Percentiles rank a stretch among this genome's conserved stretches.
Evolutionary conservation across 1,140 invertebrate genomes (phyloP).

Genomic region (Cherax destructor): DNA sequence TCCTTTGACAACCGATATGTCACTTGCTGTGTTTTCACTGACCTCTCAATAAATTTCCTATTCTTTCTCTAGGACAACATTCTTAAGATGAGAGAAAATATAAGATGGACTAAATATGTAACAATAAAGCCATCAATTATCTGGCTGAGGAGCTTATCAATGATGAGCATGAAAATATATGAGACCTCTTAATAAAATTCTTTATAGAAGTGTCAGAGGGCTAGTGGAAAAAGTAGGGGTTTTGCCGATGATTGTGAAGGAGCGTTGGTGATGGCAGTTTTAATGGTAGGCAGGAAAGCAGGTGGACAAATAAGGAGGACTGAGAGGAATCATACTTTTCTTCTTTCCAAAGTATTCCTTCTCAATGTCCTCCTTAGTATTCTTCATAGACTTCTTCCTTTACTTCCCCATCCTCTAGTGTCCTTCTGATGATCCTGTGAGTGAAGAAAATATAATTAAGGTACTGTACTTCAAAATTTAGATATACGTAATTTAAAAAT

Average conservation of each 20-base stretch:
- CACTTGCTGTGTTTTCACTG: conserved; percentile 29
- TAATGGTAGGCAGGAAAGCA: conserved; percentile 40
- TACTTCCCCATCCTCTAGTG: conserved; percentile 56
- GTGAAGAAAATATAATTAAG: conserved; percentile 10
- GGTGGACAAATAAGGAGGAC: conserved; percentile 59
- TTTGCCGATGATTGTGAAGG: conserved; percentile 16
- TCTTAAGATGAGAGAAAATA: conserved; percentile 31
- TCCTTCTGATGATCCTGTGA: conserved; percentile 51
- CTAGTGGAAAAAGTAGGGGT: conserved; percentile 22
- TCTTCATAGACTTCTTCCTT: conserved; percentile 63
- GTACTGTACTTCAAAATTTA: neutral
- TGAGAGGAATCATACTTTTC: conserved; percentile 46
- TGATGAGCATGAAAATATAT: conserved; percentile 49
- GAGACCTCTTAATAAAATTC: conserved; percentile 37
- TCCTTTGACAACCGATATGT: conserved; percentile 65
- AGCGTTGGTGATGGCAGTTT: conserved; percentile 39
- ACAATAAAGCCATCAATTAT: conserved; percentile 42
- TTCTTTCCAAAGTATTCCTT: conserved; percentile 29
- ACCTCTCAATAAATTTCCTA: conserved; percentile 15
- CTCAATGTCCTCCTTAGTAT: conserved; percentile 60
- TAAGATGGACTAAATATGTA: conserved; percentile 17
- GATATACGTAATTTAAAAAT: too few species aligned
- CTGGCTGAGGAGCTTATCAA: conserved; percentile 30
- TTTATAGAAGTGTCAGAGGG: conserved; percentile 33
- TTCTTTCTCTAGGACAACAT: conserved; percentile 26